These are phyloP conservation scores for Misgurnus anguillicaudatus DNA, from an alignment of 2,113 vertebrate genomes.

Conservation along the genomic window DNA sequence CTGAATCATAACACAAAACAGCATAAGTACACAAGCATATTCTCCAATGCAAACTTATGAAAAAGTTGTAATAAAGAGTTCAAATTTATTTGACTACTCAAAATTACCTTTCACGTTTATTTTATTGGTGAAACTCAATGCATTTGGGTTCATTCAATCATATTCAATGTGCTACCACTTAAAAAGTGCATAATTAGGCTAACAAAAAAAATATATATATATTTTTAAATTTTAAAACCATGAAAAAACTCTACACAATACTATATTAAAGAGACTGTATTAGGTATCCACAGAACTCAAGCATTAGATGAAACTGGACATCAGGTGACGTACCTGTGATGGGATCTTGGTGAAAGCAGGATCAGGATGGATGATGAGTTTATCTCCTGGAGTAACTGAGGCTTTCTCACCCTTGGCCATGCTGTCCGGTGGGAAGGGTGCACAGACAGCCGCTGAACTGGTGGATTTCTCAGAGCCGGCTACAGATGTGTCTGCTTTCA, in stretches of 20 bases:
- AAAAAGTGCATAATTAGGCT: no score
- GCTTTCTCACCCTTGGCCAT: slow-evolving; percentile 73
- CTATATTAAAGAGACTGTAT: background rate
- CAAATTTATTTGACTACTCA: background rate
- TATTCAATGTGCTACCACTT: no score
- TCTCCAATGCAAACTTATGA: background rate
- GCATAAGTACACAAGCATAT: background rate
- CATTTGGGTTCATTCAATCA: background rate
- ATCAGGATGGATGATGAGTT: slow-evolving; percentile 61
- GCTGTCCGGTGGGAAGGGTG: slow-evolving; percentile 62
- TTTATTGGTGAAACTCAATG: background rate
- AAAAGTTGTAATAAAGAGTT: background rate
- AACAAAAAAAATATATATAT: no score
- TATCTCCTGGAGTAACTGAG: slow-evolving; percentile 59
- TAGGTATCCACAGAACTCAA: background rate
- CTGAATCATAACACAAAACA: background rate
- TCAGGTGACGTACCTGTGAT: slow-evolving; percentile 67
- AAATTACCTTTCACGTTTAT: no score
- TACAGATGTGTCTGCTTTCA: slow-evolving; percentile 37
- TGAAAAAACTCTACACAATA: background rate
- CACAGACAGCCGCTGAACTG: slow-evolving; percentile 7
- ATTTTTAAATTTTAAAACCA: no score
- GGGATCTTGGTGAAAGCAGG: slow-evolving; percentile 67
- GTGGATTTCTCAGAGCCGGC: slow-evolving; percentile 8
- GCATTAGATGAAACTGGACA: background rate